Conservation (phyloP, 2,113 vertebrate genomes). For the Leptocoma aspasia region DNA sequence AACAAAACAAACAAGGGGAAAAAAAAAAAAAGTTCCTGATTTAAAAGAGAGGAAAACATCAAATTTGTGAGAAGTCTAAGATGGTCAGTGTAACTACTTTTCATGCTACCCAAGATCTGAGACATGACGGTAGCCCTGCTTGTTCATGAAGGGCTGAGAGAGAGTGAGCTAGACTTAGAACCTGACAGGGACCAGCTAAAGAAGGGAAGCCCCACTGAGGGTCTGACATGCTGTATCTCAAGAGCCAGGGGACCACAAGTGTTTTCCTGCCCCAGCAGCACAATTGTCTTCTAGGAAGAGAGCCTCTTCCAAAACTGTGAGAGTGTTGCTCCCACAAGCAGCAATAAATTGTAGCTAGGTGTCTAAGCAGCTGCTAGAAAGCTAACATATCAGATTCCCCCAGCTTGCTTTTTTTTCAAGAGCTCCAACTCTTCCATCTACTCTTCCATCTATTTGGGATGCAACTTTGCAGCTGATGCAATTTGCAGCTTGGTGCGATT, state of each 20-base stretch:
- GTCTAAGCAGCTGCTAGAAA: neutral
- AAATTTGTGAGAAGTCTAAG: neutral
- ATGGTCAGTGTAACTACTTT: too few species aligned
- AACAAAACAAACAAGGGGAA: neutral
- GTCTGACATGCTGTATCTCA: neutral
- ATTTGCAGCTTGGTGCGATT: neutral
- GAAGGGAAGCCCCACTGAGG: neutral
- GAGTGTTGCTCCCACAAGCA: neutral
- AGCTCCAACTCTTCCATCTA: neutral
- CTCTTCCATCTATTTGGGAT: neutral
- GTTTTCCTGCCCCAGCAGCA: neutral
- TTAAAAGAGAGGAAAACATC: neutral
- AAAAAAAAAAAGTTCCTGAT: neutral
- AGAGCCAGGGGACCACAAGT: neutral
- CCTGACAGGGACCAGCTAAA: neutral
- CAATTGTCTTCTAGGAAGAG: neutral
- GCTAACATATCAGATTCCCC: accelerated
- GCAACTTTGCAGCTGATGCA: neutral
- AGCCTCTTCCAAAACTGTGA: neutral
- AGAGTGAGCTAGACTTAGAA: accelerated
- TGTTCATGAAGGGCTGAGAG: neutral
- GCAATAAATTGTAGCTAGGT: neutral
- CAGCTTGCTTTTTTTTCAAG: neutral
- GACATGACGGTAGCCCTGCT: neutral
- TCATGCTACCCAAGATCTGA: neutral